A percentile compares a stretch with the other conserved stretches of the same genome.
Conservation (phyloP, 2,113 vertebrate genomes). For the Eublepharis macularius region DNA sequence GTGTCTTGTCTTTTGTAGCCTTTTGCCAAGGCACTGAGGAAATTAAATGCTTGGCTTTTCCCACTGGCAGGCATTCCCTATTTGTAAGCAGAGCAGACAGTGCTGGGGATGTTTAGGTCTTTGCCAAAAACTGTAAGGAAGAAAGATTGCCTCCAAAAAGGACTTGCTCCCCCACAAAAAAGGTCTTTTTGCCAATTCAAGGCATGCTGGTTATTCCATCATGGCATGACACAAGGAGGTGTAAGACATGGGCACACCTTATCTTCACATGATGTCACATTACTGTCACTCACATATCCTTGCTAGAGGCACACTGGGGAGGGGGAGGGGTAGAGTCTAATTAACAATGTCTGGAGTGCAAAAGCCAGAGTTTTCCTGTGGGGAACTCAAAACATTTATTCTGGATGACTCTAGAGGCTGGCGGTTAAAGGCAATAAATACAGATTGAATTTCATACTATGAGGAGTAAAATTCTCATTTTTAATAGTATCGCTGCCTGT, state of each 20-base stretch:
- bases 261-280: constrained; percentile 42
- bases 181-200: background rate
- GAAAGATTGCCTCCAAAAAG: fast-evolving
- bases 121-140: background rate
- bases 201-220: fast-evolving
- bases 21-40: fast-evolving
- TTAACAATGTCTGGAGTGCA: constrained; percentile 41
- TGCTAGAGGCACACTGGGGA: background rate
- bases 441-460: constrained; percentile 58
- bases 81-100: fast-evolving
- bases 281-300: background rate
- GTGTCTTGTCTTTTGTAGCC: background rate
- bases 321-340: background rate
- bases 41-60: background rate
- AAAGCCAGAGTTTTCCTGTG: constrained; percentile 54
- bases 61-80: background rate
- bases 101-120: background rate
- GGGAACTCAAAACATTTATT: constrained; percentile 70
- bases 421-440: constrained; percentile 68
- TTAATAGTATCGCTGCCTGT: constrained; percentile 63
- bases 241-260: constrained; percentile 13
- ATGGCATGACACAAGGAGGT: fast-evolving
- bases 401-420: constrained; percentile 56
- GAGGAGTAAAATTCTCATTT: constrained; percentile 66
- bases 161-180: fast-evolving